A percentile compares a stretch with the other conserved stretches of the same genome.
These are phyloP conservation scores for Centropus bengalensis DNA, from an alignment of 2,113 vertebrate genomes.

Conservation along the genomic window DNA sequence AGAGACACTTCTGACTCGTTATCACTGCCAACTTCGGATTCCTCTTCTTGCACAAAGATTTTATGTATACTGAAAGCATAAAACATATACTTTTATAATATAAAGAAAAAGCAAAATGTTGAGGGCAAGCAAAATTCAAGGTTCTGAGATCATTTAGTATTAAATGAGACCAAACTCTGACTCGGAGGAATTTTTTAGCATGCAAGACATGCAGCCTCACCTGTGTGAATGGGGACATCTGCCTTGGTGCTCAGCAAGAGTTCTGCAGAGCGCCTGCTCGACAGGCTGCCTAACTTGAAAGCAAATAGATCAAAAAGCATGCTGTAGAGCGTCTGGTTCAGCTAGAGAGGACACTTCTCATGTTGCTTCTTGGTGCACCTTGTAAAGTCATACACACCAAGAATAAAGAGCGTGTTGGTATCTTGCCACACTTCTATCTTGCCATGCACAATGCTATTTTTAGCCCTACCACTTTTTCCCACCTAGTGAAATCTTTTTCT, in stretches of 20 bases:
- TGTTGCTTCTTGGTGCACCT: neutral
- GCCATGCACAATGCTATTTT: rapidly evolving
- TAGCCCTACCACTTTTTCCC: neutral
- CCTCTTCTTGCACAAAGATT: neutral
- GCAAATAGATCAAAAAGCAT: neutral
- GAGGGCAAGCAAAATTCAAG: neutral
- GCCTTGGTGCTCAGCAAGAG: neutral
- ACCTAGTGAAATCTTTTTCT: neutral
- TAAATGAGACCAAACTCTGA: neutral
- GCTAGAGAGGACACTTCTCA: neutral
- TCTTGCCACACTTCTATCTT: neutral
- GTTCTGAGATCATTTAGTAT: neutral
- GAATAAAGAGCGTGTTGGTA: neutral
- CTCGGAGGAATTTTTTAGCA: neutral
- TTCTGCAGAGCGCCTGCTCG: neutral
- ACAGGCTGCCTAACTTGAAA: neutral
- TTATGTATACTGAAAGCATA: neutral
- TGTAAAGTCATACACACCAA: neutral
- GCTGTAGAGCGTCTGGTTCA: neutral
- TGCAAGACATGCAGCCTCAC: neutral
- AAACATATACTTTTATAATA: neutral
- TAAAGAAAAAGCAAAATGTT: neutral
- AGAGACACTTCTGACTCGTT: neutral
- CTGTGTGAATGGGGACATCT: slow-evolving; percentile 5
- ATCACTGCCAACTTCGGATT: neutral